phyloP scores from a whole-genome alignment of 2,113 vertebrate genomes.

The Aspiorhynchus laticeps region DNA sequence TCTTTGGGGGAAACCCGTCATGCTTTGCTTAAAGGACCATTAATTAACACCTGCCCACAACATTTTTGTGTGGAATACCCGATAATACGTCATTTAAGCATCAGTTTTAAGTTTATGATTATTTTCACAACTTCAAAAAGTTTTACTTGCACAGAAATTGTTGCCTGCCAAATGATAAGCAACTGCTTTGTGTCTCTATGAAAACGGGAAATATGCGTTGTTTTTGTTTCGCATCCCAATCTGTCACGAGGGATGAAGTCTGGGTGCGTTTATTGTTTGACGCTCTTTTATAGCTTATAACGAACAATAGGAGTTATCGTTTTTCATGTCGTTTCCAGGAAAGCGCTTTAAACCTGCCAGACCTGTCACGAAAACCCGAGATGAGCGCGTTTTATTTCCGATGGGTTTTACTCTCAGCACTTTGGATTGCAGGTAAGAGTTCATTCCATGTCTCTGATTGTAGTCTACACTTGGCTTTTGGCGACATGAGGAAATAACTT shows the following conservation, averaged over 20 bases:
- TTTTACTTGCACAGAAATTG: not conserved
- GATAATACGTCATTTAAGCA: not conserved
- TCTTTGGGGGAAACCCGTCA: not conserved
- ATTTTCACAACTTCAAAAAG: not conserved
- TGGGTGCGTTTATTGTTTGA: not conserved
- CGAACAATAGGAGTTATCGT: not conserved
- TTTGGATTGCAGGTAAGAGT: constrained; percentile 13
- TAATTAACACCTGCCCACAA: not conserved
- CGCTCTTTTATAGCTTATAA: not conserved
- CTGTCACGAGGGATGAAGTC: not conserved
- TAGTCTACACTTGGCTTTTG: no score
- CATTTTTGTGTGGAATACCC: not conserved
- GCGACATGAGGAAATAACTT: no score
- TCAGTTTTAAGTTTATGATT: not conserved
- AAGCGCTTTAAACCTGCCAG: not conserved
- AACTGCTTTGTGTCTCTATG: not conserved
- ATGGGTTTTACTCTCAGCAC: not conserved
- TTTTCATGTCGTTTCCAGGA: not conserved
- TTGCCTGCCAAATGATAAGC: not conserved
- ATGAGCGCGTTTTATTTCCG: not conserved
- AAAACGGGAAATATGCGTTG: not conserved
- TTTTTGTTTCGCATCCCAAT: not conserved
- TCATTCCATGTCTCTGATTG: no score
- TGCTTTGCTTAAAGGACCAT: not conserved
- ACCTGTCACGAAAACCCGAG: not conserved